Base-by-base conservation (phyloP, 2,888 invertebrate species). In the Microctonus aethiopoides region DNA sequence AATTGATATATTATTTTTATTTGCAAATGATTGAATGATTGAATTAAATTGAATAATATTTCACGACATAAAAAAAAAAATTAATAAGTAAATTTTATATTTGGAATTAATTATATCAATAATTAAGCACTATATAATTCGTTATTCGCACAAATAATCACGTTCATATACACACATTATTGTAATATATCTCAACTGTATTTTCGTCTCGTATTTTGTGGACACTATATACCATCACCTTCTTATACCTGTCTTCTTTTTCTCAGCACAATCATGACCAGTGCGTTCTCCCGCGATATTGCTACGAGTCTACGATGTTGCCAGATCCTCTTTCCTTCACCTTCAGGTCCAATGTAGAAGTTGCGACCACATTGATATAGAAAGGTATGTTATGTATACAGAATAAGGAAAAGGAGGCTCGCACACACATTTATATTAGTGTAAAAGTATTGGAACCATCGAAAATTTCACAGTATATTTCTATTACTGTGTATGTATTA, bases 301-400 rank as follows among this genome's bases (percentile, higher is more conserved):
- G 73, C 72, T 77, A 70, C n/a, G 32, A 57, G 9, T 57, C 29
- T n/a, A 32, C 79, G 75, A 75, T 78, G 79, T 80, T 79, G 83
- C 83, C 83, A 84, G 80, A 80, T 84, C 82, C 78, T 80, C 68
- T 52, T 34, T 39, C 36, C 61, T 56, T 16, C 59, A 29, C 41
- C 64, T 20, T 20, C 72, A 75, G 76, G 71, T 7, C 46, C 46
- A 16, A 46, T 46, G 46, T 46, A 46, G 16, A 7, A 46, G 16
- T 46, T 46, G 16, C 46, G 16, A 46, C 16, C 46, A 16, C 46
- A 16, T 46, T 46, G 16, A 16, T 46, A 46, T 46, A 46, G 46
- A 16, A 6, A 46, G 46, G 16, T 46, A 39, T 39, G 39, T 46
- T 46, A 26, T 20, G 11, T 52, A 20, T 51, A 20, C 11, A 29